These are phyloP conservation scores for Toxotes jaculatrix DNA, from an alignment of 2,113 vertebrate genomes.

Conservation along the genomic window DNA sequence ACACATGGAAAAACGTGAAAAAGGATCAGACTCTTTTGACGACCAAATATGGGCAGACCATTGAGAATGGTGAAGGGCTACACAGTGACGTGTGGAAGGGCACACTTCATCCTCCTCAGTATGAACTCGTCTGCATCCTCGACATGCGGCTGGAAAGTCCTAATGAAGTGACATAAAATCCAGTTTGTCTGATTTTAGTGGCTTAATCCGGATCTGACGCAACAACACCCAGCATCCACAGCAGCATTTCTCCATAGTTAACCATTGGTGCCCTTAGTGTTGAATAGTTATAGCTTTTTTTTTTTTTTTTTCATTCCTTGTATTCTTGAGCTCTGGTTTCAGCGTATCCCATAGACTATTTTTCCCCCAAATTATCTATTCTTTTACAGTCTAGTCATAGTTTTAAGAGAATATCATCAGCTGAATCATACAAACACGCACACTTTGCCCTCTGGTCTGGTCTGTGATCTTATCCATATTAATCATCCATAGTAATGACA, in stretches of 20 bases:
- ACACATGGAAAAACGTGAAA: neutral
- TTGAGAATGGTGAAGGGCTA: constrained; percentile 66
- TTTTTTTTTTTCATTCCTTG: neutral
- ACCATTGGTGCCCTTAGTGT: constrained; percentile 58
- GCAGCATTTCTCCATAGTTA: constrained; percentile 24
- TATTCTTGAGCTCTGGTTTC: constrained; percentile 15
- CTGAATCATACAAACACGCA: constrained; percentile 22
- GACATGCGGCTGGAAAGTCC: neutral
- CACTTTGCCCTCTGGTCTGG: neutral
- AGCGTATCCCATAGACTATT: constrained; percentile 10
- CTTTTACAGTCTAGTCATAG: constrained; percentile 27
- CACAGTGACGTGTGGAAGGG: constrained; percentile 1
- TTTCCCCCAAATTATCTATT: constrained; percentile 31
- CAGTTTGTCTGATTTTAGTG: neutral
- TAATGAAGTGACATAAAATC: neutral
- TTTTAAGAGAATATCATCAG: constrained; percentile 41
- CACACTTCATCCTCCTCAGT: neutral
- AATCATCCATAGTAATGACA: neutral
- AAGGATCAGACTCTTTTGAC: constrained; percentile 7
- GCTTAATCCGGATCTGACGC: neutral
- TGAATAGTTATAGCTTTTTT: constrained; percentile 14
- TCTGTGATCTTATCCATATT: constrained; percentile 17
- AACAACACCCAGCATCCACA: neutral
- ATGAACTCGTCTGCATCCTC: neutral
- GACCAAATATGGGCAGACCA: constrained; percentile 62